Evolutionary conservation across 1,140 invertebrate genomes (phyloP).

Genomic region (Apolygus lucorum): DNA sequence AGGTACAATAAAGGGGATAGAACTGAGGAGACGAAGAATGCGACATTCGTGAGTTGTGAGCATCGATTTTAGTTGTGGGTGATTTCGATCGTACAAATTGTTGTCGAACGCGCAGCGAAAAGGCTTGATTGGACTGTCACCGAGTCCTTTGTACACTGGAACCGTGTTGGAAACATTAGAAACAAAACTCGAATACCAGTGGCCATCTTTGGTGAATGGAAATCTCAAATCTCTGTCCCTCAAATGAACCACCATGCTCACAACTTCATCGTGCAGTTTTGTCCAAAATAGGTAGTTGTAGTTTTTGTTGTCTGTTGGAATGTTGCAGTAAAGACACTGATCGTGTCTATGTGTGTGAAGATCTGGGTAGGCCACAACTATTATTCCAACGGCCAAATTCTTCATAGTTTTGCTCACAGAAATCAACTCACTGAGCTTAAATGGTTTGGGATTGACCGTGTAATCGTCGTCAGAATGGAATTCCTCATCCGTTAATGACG

Average conservation of each 20-base stretch:
- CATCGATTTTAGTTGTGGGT: background rate
- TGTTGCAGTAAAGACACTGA: background rate
- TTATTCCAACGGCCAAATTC: slow-evolving; percentile 23
- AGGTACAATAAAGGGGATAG: slow-evolving; percentile 84
- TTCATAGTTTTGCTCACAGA: slow-evolving; percentile 21
- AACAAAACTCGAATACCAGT: slow-evolving; percentile 17
- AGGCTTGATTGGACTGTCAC: background rate
- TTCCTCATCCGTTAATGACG: slow-evolving; percentile 81
- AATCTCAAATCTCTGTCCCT: slow-evolving; percentile 4
- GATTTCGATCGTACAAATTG: background rate
- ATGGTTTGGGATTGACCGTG: slow-evolving; percentile 13
- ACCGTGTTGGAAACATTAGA: slow-evolving; percentile 4
- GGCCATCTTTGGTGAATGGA: slow-evolving; percentile 18
- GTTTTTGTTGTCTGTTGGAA: slow-evolving; percentile 8
- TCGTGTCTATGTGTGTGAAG: slow-evolving; percentile 2
- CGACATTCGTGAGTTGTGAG: slow-evolving; percentile 1
- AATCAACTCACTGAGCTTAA: slow-evolving; percentile 17
- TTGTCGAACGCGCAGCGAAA: background rate
- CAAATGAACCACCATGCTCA: background rate
- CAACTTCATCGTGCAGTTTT: slow-evolving; percentile 6
- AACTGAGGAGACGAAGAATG: background rate
- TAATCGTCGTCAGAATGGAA: slow-evolving; percentile 46
- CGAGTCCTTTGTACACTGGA: background rate
- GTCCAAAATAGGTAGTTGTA: slow-evolving; percentile 14
- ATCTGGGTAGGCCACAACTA: slow-evolving; percentile 15